A percentile compares a stretch with the other conserved stretches of the same genome.
Evolutionary conservation across 2,797 vertebrate species (phyloP).

Genomic region (Clarias pachynema): DNA sequence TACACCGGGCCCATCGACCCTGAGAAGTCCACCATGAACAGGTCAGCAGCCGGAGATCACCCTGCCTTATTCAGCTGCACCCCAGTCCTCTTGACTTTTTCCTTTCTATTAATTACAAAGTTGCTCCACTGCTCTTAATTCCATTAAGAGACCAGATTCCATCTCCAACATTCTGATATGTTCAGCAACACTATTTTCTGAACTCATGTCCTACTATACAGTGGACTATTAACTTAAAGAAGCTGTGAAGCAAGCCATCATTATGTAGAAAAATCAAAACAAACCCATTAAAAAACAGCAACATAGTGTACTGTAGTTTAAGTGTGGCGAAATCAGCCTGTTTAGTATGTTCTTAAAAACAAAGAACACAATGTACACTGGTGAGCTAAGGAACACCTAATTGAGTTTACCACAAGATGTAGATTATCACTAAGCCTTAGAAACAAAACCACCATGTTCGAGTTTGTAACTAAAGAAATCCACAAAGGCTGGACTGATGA

Average conservation of each 20-base stretch:
- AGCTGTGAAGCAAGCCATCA: too few species aligned
- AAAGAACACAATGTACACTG: too few species aligned
- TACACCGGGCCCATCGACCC: slow-evolving; percentile 74
- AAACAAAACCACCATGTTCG: background rate
- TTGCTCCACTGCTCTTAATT: background rate
- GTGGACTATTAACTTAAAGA: too few species aligned
- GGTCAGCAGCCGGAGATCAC: slow-evolving; percentile 70
- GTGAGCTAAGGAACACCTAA: background rate
- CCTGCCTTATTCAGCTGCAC: background rate
- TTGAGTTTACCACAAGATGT: background rate
- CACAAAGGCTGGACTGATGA: background rate
- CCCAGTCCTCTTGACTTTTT: background rate
- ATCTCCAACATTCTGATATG: background rate
- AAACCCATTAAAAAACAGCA: too few species aligned
- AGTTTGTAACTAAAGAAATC: background rate
- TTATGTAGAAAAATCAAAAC: too few species aligned
- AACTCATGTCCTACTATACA: background rate
- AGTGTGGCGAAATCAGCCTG: too few species aligned
- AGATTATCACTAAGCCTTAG: background rate
- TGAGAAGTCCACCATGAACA: slow-evolving; percentile 85
- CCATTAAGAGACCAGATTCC: background rate
- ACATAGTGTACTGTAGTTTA: too few species aligned
- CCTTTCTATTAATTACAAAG: background rate
- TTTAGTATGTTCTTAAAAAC: too few species aligned
- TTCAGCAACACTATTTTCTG: background rate